phyloP scores from a whole-genome alignment of 1,140 invertebrate genomes.

The Colletes latitarsis region DNA sequence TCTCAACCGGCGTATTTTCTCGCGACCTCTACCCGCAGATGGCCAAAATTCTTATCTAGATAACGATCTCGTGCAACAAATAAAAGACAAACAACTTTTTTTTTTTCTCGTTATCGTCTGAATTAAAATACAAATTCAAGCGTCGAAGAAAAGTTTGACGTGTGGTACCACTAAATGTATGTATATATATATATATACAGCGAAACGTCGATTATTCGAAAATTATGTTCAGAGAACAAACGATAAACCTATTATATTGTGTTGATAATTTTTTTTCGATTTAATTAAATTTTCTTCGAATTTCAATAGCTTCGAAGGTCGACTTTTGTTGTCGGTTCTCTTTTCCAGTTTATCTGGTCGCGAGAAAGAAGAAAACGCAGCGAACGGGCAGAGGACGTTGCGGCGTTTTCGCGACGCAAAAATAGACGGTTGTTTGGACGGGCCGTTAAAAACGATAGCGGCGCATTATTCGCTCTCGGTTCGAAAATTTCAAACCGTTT shows the following conservation, averaged over 20 bases:
- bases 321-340: neutral
- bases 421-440: slow-evolving; percentile 28
- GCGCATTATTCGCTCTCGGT: neutral
- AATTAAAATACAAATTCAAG: too few species aligned
- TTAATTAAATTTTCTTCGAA: too few species aligned
- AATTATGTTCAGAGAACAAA: neutral
- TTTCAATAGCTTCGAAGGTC: too few species aligned
- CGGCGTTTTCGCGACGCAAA: slow-evolving; percentile 18
- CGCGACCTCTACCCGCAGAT: neutral
- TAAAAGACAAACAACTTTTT: too few species aligned
- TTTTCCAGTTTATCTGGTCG: neutral
- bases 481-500: neutral
- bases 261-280: too few species aligned
- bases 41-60: too few species aligned
- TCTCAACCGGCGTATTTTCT: slow-evolving; percentile 30
- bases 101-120: too few species aligned
- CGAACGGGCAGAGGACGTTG: slow-evolving; percentile 11
- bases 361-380: slow-evolving; percentile 12
- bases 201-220: neutral
- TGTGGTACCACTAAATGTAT: too few species aligned
- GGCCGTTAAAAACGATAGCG: slow-evolving; percentile 20
- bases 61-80: too few species aligned
- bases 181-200: too few species aligned
- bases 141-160: too few species aligned
- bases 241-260: too few species aligned